A percentile compares a stretch with the other conserved stretches of the same genome.
phyloP scores from a whole-genome alignment of 2,113 vertebrate species.

The Macaca fascicularis region T2T-MFA8v1.1 NC_088388.1:37057001-37057500 shows the following conservation, averaged over 20 bases:
- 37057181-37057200: not conserved
- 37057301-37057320: not conserved
- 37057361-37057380: not conserved
- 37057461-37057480: not conserved
- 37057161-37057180: not conserved
- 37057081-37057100: not conserved
- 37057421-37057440: not conserved
- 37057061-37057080: not conserved
- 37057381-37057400: not conserved
- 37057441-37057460: not conserved
- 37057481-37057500: not conserved
- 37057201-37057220: not conserved
- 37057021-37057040: no score
- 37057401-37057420: not conserved
- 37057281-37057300: not conserved
- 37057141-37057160: not conserved
- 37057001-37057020: not conserved
- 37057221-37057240: not conserved
- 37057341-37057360: not conserved
- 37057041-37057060: not conserved
- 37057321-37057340: not conserved
- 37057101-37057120: fast-evolving
- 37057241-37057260: not conserved
- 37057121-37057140: not conserved
- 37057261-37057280: not conserved